Evolutionary conservation across 1,140 invertebrate genomes (phyloP).

Genomic region (Sinonovacula constricta): DNA sequence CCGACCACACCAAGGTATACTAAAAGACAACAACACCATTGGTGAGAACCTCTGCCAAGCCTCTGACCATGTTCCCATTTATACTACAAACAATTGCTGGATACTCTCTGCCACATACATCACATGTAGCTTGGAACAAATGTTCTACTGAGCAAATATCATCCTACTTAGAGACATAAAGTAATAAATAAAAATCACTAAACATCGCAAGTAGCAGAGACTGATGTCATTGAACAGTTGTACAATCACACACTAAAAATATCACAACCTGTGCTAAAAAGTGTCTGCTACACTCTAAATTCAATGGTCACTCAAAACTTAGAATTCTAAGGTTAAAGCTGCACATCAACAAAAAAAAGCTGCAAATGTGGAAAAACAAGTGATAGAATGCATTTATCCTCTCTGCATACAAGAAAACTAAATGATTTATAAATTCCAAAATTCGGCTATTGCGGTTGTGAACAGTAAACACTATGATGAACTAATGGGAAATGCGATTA

Average conservation of each 20-base stretch:
- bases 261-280: neutral
- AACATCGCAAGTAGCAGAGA: neutral
- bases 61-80: neutral
- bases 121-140: neutral
- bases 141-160: neutral
- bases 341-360: neutral
- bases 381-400: neutral
- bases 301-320: neutral
- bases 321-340: neutral
- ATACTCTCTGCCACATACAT: neutral
- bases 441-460: too few relatives aligned
- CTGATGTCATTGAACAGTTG: neutral
- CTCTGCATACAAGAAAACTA: too few relatives aligned
- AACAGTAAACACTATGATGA: too few relatives aligned
- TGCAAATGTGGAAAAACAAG: neutral
- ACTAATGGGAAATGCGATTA: too few relatives aligned
- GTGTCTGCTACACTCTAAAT: neutral
- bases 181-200: neutral
- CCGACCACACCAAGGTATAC: neutral
- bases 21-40: neutral
- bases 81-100: neutral
- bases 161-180: too few relatives aligned
- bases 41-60: neutral
- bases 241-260: neutral
- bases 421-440: too few relatives aligned